These are phyloP conservation scores for Oxygymnocypris stewartii DNA, from an alignment of 2,113 vertebrate species.

Conservation along the genomic window DNA sequence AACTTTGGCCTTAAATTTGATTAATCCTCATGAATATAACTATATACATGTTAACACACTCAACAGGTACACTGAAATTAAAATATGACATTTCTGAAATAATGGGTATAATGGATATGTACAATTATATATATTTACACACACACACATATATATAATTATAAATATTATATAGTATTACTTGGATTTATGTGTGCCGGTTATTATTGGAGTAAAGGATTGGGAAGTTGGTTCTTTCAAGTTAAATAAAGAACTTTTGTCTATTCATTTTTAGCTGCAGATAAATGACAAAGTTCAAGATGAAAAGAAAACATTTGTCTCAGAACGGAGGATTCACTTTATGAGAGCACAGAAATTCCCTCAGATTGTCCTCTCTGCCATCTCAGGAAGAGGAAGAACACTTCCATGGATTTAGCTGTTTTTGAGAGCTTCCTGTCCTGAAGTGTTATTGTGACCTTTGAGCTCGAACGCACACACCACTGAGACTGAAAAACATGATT, in stretches of 20 bases:
- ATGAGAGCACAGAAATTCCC: neutral
- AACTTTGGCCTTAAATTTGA: too few species aligned
- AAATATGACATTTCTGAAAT: neutral
- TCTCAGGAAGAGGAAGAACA: slow-evolving; percentile 50
- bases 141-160: too few species aligned
- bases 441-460: slow-evolving; percentile 56
- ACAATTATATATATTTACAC: too few species aligned
- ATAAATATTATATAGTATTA: neutral
- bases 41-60: too few species aligned
- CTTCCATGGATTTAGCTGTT: slow-evolving; percentile 44
- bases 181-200: neutral
- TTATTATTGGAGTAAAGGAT: neutral
- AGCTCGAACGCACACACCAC: slow-evolving; percentile 27
- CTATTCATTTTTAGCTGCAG: neutral
- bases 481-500: slow-evolving; percentile 29
- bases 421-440: slow-evolving; percentile 42
- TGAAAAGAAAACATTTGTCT: slow-evolving; percentile 5
- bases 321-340: neutral
- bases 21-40: too few species aligned
- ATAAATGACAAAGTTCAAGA: neutral
- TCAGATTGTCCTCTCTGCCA: neutral
- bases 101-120: neutral
- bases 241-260: slow-evolving; percentile 10
- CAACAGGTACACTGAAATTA: neutral
- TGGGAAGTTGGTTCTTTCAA: neutral